These are phyloP conservation scores for Agrochola lychnidis DNA, from an alignment of 2,888 invertebrate genomes.

Conservation along the genomic window DNA sequence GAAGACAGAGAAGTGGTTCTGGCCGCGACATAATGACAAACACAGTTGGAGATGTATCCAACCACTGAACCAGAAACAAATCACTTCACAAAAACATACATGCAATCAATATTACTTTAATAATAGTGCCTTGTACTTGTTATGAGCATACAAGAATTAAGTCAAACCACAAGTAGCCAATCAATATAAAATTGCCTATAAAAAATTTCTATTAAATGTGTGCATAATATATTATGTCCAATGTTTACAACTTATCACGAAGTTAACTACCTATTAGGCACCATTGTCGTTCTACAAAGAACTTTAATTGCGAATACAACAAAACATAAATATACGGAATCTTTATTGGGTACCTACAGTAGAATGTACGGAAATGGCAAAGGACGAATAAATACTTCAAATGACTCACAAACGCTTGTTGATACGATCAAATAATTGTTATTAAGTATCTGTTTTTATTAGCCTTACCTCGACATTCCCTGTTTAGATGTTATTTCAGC, in stretches of 20 bases:
- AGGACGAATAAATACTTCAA: slow-evolving; percentile 69
- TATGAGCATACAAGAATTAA: background rate
- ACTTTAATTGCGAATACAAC: slow-evolving; percentile 48
- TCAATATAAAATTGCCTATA: background rate
- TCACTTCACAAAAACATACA: background rate
- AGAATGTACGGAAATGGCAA: slow-evolving; percentile 69
- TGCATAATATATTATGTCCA: background rate
- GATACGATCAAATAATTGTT: slow-evolving; percentile 74
- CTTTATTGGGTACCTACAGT: slow-evolving; percentile 57
- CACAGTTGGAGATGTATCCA: no score
- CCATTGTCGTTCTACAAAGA: slow-evolving; percentile 42
- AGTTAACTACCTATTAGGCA: slow-evolving; percentile 20
- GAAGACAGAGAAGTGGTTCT: background rate
- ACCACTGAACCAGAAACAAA: slow-evolving; percentile 5
- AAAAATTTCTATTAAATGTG: background rate
- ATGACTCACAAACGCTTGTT: slow-evolving; percentile 65
- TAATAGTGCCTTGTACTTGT: slow-evolving; percentile 2
- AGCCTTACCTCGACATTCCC: slow-evolving; percentile 55
- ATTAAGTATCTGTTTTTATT: slow-evolving; percentile 57
- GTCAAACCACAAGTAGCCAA: slow-evolving; percentile 6
- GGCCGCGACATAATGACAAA: background rate
- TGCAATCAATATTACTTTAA: background rate
- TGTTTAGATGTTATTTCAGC: slow-evolving; percentile 37
- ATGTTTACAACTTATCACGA: slow-evolving; percentile 13
- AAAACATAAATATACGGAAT: slow-evolving; percentile 61